Evolutionary conservation across 1,140 invertebrate genomes (phyloP), one percentile per base, ranked within the genome.

Genomic region (Centruroides sculpturatus): DNA sequence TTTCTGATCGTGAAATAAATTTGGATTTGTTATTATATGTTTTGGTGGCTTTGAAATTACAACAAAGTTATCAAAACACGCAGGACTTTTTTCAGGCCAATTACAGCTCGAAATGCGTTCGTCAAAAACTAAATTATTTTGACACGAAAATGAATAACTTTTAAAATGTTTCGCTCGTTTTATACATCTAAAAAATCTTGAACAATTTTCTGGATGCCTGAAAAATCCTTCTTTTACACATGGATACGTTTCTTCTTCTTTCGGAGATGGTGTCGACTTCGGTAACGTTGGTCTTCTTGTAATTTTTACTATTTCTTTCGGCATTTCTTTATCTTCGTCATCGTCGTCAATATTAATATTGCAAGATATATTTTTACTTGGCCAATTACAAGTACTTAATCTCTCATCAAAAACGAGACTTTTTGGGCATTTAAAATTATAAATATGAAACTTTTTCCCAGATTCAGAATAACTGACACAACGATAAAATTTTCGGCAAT

Each of bases 291-390:
- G 41, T 41, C 8, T 41, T 8, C 3, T 41, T 5, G 41, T 41
- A 6, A 41, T 8, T 41, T 41, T 41, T 41, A 41, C 5, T 8
- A 41, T 57, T 56, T 63, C 57, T 57, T 55, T 57, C 35, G 61
- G 63, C 41, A 59, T 36, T 9, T 79, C 57, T 47, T 75, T 74
- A 61, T 78, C 79, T 59, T 76, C 71, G 35, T 78, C 79, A 59
- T 77, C 76, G 23, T 87, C 82, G 73, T 86, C 89, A 41, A 41
- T 6, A 41, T 41, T 35, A 41, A 11, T 50, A 8, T 63, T 58
- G 47, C 62, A 63, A 12, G 60, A 47, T 10, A 59, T 59, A n/a
- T 54, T 62, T 46, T 66, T 48, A 54, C 64, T 54, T 6, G 67
- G 68, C 67, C 67, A 69, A 55, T 69, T 69, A 47, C 68, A 69